A percentile compares a stretch with the other conserved stretches of the same genome.
These are phyloP conservation scores for Sus cebifrons DNA, from an alignment of 2,797 vertebrate species.

Conservation along the genomic window DNA sequence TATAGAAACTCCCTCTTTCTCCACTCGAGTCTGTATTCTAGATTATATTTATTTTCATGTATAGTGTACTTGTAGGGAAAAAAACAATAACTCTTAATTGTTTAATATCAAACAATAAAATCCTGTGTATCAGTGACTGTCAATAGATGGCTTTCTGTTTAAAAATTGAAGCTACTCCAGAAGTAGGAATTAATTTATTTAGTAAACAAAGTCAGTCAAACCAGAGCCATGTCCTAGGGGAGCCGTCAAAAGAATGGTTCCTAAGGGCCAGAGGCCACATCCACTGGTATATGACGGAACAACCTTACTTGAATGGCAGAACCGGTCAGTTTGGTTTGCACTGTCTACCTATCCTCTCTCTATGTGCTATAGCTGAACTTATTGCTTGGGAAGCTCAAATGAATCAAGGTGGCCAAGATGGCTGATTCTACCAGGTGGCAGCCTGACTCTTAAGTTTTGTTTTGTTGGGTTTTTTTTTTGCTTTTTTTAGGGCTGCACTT, in stretches of 20 bases:
- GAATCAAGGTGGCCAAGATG: conserved; percentile 53
- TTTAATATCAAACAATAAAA: conserved; percentile 88
- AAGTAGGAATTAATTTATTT: conserved; percentile 85
- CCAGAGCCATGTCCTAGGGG: conserved; percentile 72
- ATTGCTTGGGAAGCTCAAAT: conserved; percentile 11
- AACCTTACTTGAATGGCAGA: background rate
- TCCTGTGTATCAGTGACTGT: conserved; percentile 83
- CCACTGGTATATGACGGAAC: background rate
- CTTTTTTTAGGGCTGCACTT: no score
- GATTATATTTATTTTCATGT: conserved; percentile 84
- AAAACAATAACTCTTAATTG: conserved; percentile 86
- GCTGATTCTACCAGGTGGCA: conserved; percentile 40
- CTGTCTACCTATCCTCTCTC: background rate
- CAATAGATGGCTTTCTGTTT: conserved; percentile 87
- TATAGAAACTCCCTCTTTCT: conserved; percentile 24
- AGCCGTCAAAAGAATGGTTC: conserved; percentile 64
- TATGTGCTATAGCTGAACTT: background rate
- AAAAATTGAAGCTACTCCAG: conserved; percentile 85
- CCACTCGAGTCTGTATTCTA: conserved; percentile 67
- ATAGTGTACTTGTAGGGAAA: conserved; percentile 77
- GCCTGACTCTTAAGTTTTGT: conserved; percentile 9
- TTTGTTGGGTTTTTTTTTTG: no score
- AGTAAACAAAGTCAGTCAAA: conserved; percentile 83
- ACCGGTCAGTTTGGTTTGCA: conserved; percentile 69
- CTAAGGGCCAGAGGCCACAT: conserved; percentile 69